A percentile compares a stretch with the other conserved stretches of the same genome.
Evolutionary conservation across 2,113 vertebrate genomes (phyloP).

Genomic region (Regulus satrapa): DNA sequence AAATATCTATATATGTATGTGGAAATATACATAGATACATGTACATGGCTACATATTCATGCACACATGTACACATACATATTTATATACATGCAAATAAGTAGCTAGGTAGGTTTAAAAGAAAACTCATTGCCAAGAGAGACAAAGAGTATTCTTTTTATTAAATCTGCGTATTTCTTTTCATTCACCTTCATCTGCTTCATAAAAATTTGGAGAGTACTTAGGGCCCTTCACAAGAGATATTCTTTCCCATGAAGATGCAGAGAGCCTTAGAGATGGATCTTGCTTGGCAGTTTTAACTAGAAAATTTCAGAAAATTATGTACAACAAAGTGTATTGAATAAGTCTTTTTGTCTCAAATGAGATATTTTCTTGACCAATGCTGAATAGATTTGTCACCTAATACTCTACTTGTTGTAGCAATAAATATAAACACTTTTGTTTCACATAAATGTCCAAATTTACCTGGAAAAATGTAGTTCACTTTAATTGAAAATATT

Average conservation of each 20-base stretch:
- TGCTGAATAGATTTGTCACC: not conserved
- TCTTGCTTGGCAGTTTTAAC: not conserved
- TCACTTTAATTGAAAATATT: not conserved
- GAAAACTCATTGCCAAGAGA: not conserved
- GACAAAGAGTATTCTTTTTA: not conserved
- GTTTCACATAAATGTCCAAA: not conserved
- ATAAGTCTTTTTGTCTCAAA: not conserved
- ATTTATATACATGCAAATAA: not conserved
- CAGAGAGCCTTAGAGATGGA: not conserved
- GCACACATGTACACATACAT: not conserved
- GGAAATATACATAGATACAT: not conserved
- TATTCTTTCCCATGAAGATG: not conserved
- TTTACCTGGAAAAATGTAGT: not conserved
- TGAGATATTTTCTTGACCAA: not conserved
- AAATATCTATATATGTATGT: not conserved
- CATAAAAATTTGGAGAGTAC: not conserved
- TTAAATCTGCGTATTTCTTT: not conserved
- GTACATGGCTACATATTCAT: not conserved
- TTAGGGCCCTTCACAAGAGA: not conserved
- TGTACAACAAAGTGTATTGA: not conserved
- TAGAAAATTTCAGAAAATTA: not conserved
- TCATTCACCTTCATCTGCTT: not conserved
- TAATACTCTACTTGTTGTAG: not conserved
- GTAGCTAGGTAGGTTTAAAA: not conserved
- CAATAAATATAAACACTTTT: not conserved